A percentile compares a stretch with the other conserved stretches of the same genome.
Conservation (phyloP, 2,113 vertebrate genomes). For the Lasiurus cinereus region DNA sequence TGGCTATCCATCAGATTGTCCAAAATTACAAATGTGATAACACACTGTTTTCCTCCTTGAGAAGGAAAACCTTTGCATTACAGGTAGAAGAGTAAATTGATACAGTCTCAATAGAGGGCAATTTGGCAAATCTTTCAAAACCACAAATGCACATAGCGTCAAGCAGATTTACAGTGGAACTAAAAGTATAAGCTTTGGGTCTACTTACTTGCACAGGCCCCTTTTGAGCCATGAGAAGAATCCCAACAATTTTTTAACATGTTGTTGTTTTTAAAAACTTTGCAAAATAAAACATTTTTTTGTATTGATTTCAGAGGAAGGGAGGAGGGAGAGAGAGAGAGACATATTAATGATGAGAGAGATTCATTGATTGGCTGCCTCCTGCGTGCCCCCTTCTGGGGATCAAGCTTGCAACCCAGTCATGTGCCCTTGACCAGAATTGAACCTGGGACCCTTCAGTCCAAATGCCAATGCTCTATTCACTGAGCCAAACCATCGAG, state of each 20-base stretch:
- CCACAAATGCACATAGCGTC: not conserved
- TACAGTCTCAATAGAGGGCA: not conserved
- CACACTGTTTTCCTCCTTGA: not conserved
- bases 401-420: too few relatives aligned
- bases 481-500: too few relatives aligned
- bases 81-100: not conserved
- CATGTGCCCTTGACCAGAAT: too few relatives aligned
- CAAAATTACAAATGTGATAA: not conserved
- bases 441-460: too few relatives aligned
- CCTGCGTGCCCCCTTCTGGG: too few relatives aligned
- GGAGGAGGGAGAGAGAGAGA: too few relatives aligned
- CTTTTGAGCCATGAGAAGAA: not conserved
- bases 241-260: not conserved
- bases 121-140: slow-evolving; percentile 10
- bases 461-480: too few relatives aligned
- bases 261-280: slow-evolving; percentile 29
- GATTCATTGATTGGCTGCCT: too few relatives aligned
- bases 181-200: not conserved
- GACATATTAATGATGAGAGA: too few relatives aligned
- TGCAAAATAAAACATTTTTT: slow-evolving; percentile 2
- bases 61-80: not conserved
- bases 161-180: not conserved
- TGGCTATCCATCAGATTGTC: not conserved
- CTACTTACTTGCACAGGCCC: not conserved
- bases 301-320: too few relatives aligned